Evolutionary conservation across 2,113 vertebrate species (phyloP), one percentile per base, ranked within the genome.

Genomic region (Oophaga pumilio): DNA sequence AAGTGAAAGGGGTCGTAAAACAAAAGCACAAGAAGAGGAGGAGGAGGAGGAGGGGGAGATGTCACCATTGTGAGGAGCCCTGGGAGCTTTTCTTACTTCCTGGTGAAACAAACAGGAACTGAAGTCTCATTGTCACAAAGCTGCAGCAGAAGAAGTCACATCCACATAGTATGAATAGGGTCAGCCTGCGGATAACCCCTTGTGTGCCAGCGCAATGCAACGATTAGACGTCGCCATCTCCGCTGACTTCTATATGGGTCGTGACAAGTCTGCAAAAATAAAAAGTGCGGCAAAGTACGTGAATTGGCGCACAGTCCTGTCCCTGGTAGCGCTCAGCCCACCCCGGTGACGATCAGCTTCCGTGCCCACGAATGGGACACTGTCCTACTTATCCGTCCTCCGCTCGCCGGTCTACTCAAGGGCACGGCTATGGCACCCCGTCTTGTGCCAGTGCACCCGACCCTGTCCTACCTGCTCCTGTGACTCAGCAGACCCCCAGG

Each of bases 101-200:
- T 87, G 85, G 49, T 57, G 76, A 22, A 57, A 80, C 85, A 87
- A 71, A 80, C 85, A 87, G 85, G 76, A 87, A 69, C 85, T 80
- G n/a, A 56, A 28, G 18, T 66, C 62, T 71, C 24, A 69, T 85
- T 85, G 71, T 85, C 22, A 49, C 71, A 15, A 56, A 85, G 10
- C 69, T 53, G 26, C 53, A 56, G 69, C 26, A 74, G 52, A 14
- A 85, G 12, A 74, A 49, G 68, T 69, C 82, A 73, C 81, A 68
- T 24, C 12, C 60, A 76, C 74, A 52, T n/a, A 22, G 18, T 52
- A 13, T 15, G 18, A 71, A 71, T 53, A 50, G 56, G 33, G 22
- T 57, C 24, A 76, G 49, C 74, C 6, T n/a, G 17, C 74, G 5
- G 33, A 10, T 74, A 74, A 74, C 71, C 71, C 71, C 71, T 74